Evolutionary conservation across 2,888 invertebrate species (phyloP).

Genomic region (Megalurothrips usitatus): DNA sequence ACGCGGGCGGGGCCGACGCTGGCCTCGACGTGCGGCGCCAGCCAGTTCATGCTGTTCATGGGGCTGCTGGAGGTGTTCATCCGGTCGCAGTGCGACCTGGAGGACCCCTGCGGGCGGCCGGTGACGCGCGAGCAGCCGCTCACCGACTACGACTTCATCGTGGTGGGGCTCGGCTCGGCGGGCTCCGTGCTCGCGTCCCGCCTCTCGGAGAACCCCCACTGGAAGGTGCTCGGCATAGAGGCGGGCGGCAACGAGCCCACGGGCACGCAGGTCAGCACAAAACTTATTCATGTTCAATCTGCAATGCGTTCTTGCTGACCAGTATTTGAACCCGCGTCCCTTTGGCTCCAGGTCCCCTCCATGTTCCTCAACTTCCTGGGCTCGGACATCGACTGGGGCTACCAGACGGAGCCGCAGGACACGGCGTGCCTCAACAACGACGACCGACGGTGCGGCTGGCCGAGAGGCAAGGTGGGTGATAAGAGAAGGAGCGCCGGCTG

Average conservation of each 20-base stretch:
- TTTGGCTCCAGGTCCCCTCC: slow-evolving; percentile 60
- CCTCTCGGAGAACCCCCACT: slow-evolving; percentile 66
- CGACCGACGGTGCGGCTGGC: slow-evolving; percentile 73
- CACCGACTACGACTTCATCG: slow-evolving; percentile 68
- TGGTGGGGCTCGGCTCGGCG: slow-evolving; percentile 67
- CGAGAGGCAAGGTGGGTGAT: slow-evolving; percentile 68
- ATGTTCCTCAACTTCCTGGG: slow-evolving; percentile 85
- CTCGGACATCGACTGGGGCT: slow-evolving; percentile 83
- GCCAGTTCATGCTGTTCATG: slow-evolving; percentile 85
- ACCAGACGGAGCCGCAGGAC: slow-evolving; percentile 77
- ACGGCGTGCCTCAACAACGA: slow-evolving; percentile 69
- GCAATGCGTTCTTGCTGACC: background rate
- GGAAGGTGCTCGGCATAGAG: slow-evolving; percentile 68
- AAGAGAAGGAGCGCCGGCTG: too few relatives aligned
- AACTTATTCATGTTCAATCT: background rate
- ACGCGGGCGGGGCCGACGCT: slow-evolving; percentile 77
- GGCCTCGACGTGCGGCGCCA: slow-evolving; percentile 78
- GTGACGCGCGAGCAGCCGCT: slow-evolving; percentile 44
- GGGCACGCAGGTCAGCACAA: slow-evolving; percentile 59
- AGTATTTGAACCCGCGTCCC: background rate
- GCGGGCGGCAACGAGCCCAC: slow-evolving; percentile 83
- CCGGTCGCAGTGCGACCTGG: slow-evolving; percentile 79
- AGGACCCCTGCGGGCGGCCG: slow-evolving; percentile 78
- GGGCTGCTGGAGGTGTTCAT: slow-evolving; percentile 80
- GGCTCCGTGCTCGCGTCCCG: slow-evolving; percentile 69